Evolutionary conservation across 2,888 invertebrate species (phyloP).

Genomic region (Homarus gammarus): DNA sequence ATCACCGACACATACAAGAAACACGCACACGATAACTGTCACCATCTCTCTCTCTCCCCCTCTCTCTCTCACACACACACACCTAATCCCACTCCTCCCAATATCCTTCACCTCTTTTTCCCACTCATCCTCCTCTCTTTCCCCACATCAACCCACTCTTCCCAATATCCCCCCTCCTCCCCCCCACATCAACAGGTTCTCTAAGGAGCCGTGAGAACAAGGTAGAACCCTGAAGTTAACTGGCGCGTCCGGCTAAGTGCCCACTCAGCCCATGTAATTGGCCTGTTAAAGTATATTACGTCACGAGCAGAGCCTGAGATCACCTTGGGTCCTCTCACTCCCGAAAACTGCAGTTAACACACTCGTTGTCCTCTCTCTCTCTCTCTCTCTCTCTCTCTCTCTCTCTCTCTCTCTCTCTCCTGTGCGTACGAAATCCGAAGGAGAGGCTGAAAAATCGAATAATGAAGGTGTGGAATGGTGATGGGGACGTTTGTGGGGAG

Average conservation of each 20-base stretch:
- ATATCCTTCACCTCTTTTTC: neutral
- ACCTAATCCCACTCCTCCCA: neutral
- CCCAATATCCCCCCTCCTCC: too few relatives aligned
- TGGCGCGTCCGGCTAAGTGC: slow-evolving; percentile 34
- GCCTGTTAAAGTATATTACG: slow-evolving; percentile 37
- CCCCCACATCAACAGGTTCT: too few relatives aligned
- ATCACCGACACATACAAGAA: too few relatives aligned
- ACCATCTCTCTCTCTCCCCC: neutral
- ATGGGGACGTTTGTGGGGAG: too few relatives aligned
- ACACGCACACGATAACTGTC: too few relatives aligned
- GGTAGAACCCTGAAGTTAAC: neutral
- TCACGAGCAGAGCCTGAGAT: neutral
- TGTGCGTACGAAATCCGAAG: too few relatives aligned
- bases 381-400: slow-evolving; percentile 3
- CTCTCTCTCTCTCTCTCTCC: slow-evolving; percentile 26
- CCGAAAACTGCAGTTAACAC: neutral
- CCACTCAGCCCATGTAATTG: slow-evolving; percentile 20
- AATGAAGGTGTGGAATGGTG: too few relatives aligned
- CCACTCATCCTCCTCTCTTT: neutral
- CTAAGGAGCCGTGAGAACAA: neutral
- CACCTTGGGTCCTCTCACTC: neutral
- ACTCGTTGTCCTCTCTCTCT: neutral
- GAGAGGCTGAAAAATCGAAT: too few relatives aligned
- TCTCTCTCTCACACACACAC: neutral
- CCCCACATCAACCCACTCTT: neutral